Conservation (phyloP, 2,113 vertebrate species). For the Sinocyclocheilus anshuiensis region DNA sequence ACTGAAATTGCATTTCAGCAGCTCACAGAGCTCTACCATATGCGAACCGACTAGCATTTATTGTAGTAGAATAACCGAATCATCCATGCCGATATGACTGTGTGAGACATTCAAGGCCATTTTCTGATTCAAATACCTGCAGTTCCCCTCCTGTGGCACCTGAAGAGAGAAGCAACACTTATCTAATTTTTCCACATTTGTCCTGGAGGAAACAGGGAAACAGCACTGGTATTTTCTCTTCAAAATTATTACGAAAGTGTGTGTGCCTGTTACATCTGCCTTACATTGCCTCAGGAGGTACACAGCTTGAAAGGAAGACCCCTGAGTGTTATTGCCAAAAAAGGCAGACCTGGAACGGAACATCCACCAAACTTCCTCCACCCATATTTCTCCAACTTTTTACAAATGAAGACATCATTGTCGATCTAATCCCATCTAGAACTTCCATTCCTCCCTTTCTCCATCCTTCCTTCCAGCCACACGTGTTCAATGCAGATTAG, state of each 20-base stretch:
- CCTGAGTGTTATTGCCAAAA: conserved; percentile 32
- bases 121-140: conserved; percentile 52
- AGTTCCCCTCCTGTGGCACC: conserved; percentile 53
- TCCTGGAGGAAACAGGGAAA: conserved; percentile 48
- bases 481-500: conserved; percentile 59
- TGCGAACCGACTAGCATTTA: not conserved
- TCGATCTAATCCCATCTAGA: conserved; percentile 22
- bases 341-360: conserved; percentile 20
- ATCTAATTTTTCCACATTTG: conserved; percentile 65
- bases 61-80: conserved; percentile 20
- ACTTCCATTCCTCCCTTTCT: not conserved
- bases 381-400: not conserved
- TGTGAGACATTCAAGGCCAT: conserved; percentile 36
- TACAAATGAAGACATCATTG: conserved; percentile 51
- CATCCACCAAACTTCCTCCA: conserved; percentile 28
- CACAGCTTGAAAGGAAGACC: conserved; percentile 39
- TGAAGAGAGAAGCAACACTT: conserved; percentile 60
- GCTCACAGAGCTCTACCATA: conserved; percentile 24
- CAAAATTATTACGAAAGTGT: conserved; percentile 41
- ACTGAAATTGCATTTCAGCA: conserved; percentile 6
- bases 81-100: conserved; percentile 34
- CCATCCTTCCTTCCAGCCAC: conserved; percentile 16
- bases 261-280: conserved; percentile 31
- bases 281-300: conserved; percentile 29
- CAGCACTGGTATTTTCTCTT: conserved; percentile 49